phyloP scores from a whole-genome alignment of 1,140 invertebrate genomes.

The Diprion similis region DNA sequence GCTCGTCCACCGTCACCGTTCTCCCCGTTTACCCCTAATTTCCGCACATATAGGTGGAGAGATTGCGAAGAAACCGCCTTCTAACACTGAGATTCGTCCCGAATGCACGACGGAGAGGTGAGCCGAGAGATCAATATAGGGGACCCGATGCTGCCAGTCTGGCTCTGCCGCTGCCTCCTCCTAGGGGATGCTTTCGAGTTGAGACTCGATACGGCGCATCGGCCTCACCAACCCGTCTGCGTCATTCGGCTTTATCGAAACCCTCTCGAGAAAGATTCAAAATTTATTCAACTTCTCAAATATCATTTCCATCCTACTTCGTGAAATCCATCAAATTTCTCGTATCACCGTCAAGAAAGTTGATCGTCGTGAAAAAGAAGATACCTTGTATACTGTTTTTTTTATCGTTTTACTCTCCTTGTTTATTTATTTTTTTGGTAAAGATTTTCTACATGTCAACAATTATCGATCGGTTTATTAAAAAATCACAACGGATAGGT shows the following conservation, averaged over 20 bases:
- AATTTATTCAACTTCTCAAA: too few species aligned
- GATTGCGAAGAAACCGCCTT: neutral
- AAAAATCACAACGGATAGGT: too few species aligned
- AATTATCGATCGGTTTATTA: too few species aligned
- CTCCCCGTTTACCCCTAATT: neutral
- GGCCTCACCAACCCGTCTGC: neutral
- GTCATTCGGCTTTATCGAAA: neutral
- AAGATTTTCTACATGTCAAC: too few species aligned
- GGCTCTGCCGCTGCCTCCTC: constrained; percentile 3
- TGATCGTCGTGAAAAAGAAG: too few species aligned
- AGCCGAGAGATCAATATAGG: constrained; percentile 7
- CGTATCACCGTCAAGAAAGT: too few species aligned
- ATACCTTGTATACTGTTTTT: too few species aligned
- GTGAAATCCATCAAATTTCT: too few species aligned
- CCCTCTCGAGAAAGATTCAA: neutral
- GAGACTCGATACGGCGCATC: constrained; percentile 4
- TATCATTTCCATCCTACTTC: neutral
- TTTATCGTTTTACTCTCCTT: too few species aligned
- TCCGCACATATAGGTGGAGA: neutral
- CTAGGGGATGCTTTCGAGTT: constrained; percentile 3
- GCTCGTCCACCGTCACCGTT: neutral
- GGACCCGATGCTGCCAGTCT: constrained; percentile 4
- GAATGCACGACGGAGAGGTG: constrained; percentile 1
- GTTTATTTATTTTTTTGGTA: too few species aligned
- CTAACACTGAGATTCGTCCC: constrained; percentile 4